Evolutionary conservation across 2,888 invertebrate species (phyloP).

Genomic region (Therioaphis trifolii): DNA sequence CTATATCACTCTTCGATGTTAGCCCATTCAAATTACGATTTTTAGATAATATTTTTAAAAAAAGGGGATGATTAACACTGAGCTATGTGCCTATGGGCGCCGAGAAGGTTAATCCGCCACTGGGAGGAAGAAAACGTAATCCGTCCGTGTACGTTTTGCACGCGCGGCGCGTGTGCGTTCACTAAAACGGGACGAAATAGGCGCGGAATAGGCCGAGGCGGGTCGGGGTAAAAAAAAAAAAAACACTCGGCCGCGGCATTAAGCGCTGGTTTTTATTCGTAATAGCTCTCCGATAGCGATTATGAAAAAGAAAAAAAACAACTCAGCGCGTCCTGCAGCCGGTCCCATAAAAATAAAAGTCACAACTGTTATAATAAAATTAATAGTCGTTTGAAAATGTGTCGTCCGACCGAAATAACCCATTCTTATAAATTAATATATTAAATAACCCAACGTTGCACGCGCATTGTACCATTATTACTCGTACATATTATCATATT

Average conservation of each 20-base stretch:
- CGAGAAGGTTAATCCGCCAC: not conserved
- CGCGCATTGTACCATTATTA: not conserved
- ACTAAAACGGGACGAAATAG: constrained; percentile 30
- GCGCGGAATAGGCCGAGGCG: not conserved
- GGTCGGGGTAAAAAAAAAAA: not conserved
- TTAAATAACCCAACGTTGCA: too few species aligned
- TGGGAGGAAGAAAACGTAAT: constrained; percentile 2
- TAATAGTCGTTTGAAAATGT: not conserved
- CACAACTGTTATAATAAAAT: constrained; percentile 1
- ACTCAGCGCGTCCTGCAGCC: not conserved
- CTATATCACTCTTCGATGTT: too few species aligned
- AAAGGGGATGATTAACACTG: too few species aligned
- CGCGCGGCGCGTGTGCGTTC: not conserved
- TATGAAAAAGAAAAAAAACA: constrained; percentile 1
- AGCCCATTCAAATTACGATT: too few species aligned
- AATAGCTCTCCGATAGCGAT: not conserved
- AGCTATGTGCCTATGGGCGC: too few species aligned
- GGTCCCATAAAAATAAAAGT: not conserved
- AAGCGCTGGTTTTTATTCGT: not conserved
- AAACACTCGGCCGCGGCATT: not conserved
- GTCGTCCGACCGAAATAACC: not conserved
- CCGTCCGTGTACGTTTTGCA: constrained; percentile 31
- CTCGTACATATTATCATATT: too few species aligned
- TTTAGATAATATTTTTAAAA: too few species aligned
- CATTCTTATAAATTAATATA: too few species aligned